Evolutionary conservation across 1,140 invertebrate genomes (phyloP), one percentile per base, ranked within the genome.

Genomic region (Saccostrea cuccullata): DNA sequence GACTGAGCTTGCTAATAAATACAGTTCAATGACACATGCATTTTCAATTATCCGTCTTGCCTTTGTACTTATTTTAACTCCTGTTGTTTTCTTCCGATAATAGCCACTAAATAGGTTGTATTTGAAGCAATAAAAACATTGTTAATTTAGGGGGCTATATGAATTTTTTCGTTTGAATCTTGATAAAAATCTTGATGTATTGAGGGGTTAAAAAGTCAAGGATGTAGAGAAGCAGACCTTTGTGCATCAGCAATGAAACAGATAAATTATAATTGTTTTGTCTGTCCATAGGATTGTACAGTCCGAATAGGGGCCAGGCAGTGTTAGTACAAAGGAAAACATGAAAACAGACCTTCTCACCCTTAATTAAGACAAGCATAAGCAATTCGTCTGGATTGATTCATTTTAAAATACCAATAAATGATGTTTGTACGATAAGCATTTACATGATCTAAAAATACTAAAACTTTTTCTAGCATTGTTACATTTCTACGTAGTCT

Each of bases 51-150:
- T 77, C 70, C 70, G 13, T 30, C 30, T 30, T 77, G 23, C 1
- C 26, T 77, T 77, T 77, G 70, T 77, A 77, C 70, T 77, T 26
- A 15, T 36, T 77, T 77, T 36, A 30, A 77, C 70, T 77, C 70
- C 70, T 77, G 70, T 77, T 77, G 70, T 77, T 77, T 77, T 77
- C 26, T 15, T 77, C 70, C 26, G 70, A 77, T 77, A 77, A 77
- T 77, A 30, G 70, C 70, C 30, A 77, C 70, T 77, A 77, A 77
- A 77, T 77, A 77, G 70, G 23, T 30, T 77, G 70, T 77, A 77
- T 77, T 77, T 77, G 70, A 77, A 77, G 70, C 70, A 77, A 77
- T 77, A 77, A 77, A 77, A 77, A 77, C 70, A 77, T 77, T 77
- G 70, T 77, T 77, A 77, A 77, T 77, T 77, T 77, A 77, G 70